Conservation (phyloP, 2,888 invertebrate species). For the Pristionchus maxplancki region DNA sequence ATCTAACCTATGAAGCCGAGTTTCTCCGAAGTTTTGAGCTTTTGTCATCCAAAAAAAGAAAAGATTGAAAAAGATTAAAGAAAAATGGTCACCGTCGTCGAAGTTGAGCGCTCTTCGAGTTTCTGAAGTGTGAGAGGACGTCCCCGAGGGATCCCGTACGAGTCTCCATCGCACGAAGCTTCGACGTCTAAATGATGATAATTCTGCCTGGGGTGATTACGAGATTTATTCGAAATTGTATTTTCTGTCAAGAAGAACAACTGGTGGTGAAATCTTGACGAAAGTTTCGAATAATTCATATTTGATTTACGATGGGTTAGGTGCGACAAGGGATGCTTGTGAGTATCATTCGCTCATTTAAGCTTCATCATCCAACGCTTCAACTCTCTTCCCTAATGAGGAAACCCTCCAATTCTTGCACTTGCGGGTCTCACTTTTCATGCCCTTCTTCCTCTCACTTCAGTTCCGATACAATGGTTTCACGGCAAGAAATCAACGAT, state of each 20-base stretch:
- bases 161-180: conserved; percentile 64
- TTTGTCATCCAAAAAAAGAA: too few species aligned
- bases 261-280: too few species aligned
- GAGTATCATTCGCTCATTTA: not conserved
- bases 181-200: conserved; percentile 59
- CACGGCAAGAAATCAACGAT: conserved; percentile 35
- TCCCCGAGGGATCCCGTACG: conserved; percentile 66
- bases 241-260: too few species aligned
- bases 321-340: too few species aligned
- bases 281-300: too few species aligned
- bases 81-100: conserved; percentile 59
- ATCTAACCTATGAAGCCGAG: too few species aligned
- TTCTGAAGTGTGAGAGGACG: conserved; percentile 61
- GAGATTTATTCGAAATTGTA: not conserved
- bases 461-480: conserved; percentile 42
- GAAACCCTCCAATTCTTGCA: conserved; percentile 13
- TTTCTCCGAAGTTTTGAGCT: not conserved
- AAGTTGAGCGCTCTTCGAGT: conserved; percentile 59
- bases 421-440: conserved; percentile 20
- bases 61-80: not conserved
- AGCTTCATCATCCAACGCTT: not conserved
- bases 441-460: not conserved
- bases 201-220: not conserved
- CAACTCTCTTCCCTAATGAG: conserved; percentile 28
- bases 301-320: too few species aligned